Conservation (phyloP, 2,888 invertebrate genomes). For the Pyrgus malvae region DNA sequence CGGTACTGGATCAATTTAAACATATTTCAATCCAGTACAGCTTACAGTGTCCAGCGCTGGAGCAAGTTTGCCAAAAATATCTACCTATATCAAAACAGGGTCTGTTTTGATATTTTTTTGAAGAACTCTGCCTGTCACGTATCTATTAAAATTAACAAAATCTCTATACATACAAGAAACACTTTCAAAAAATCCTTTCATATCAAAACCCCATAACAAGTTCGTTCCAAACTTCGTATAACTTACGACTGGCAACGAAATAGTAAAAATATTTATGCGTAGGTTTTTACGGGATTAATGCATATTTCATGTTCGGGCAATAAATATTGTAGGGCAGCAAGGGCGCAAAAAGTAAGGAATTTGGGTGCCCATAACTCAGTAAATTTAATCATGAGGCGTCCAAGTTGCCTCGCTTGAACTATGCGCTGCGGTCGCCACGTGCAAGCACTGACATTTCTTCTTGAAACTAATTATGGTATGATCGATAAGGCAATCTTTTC, state of each 20-base stretch:
- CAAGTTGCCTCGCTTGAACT: constrained; percentile 35
- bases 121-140: no score
- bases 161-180: no score
- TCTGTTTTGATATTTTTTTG: no score
- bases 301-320: constrained; percentile 59
- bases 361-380: constrained; percentile 62
- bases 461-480: not conserved
- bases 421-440: constrained; percentile 8
- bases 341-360: constrained; percentile 56
- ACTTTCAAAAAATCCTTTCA: no score
- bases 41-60: no score
- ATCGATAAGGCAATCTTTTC: no score
- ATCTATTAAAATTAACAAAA: no score
- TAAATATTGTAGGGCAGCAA: constrained; percentile 59
- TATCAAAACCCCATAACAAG: constrained; percentile 16
- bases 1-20: no score
- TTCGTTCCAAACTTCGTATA: constrained; percentile 21
- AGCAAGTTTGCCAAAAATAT: no score
- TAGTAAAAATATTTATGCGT: constrained; percentile 53
- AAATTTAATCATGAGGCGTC: constrained; percentile 66
- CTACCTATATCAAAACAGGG: no score
- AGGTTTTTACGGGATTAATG: constrained; percentile 53
- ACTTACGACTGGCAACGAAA: constrained; percentile 20
- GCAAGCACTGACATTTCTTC: not conserved
- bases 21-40: no score